These are phyloP conservation scores for Habropoda laboriosa DNA, from an alignment of 1,140 invertebrate species.

Conservation along the genomic window DNA sequence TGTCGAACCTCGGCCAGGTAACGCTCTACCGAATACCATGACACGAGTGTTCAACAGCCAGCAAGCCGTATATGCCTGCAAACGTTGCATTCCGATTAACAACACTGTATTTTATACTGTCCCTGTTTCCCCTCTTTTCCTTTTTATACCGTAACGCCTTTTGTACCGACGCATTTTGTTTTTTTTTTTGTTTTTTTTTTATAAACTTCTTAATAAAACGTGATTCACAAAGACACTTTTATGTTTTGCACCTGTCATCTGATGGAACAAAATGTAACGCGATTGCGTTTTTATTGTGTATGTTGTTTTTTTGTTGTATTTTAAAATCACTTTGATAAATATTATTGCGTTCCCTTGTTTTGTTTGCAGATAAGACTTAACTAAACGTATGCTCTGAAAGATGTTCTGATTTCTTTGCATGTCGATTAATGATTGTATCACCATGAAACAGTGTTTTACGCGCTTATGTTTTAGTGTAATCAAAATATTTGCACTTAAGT, in stretches of 20 bases:
- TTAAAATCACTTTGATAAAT: background rate
- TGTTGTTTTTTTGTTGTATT: background rate
- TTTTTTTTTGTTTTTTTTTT: slow-evolving; percentile 41
- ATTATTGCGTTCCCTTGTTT: slow-evolving; percentile 1
- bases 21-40: slow-evolving; percentile 80
- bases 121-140: slow-evolving; percentile 22
- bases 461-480: background rate
- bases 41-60: slow-evolving; percentile 64
- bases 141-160: slow-evolving; percentile 72
- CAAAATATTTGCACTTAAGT: background rate
- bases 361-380: slow-evolving; percentile 2
- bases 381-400: background rate
- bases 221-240: slow-evolving; percentile 55
- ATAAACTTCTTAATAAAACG: slow-evolving; percentile 67
- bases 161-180: slow-evolving; percentile 58
- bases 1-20: slow-evolving; percentile 80
- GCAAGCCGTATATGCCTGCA: slow-evolving; percentile 56
- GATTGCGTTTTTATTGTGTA: background rate
- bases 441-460: background rate
- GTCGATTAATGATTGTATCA: background rate
- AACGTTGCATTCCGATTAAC: slow-evolving; percentile 69
- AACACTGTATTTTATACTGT: slow-evolving; percentile 70
- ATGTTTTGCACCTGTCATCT: slow-evolving; percentile 43
- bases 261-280: background rate
- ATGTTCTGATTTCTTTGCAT: slow-evolving; percentile 31